These are phyloP conservation scores for Aphodius granarius DNA, from an alignment of 2,888 invertebrate species.

Conservation along the genomic window DNA sequence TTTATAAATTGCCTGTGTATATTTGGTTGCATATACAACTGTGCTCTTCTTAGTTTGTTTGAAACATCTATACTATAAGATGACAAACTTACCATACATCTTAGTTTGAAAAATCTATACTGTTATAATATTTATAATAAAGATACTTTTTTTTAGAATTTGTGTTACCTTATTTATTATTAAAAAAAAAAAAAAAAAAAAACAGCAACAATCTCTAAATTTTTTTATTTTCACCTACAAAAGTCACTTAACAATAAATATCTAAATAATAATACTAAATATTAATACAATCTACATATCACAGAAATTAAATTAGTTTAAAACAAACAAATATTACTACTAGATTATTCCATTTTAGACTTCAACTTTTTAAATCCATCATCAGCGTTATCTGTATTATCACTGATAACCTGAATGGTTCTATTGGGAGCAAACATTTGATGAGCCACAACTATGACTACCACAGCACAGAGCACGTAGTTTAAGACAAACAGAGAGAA, in stretches of 20 bases:
- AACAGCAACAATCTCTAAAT: background rate
- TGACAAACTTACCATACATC: too few relatives aligned
- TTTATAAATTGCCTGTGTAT: too few relatives aligned
- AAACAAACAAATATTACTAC: background rate
- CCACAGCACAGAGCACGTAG: slow-evolving; percentile 60
- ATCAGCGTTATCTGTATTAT: slow-evolving; percentile 27
- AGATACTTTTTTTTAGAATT: too few relatives aligned
- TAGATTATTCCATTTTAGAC: slow-evolving; percentile 39
- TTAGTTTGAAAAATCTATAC: too few relatives aligned
- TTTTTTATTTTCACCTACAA: background rate
- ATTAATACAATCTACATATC: background rate
- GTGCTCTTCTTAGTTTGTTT: too few relatives aligned
- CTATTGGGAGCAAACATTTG: slow-evolving; percentile 55
- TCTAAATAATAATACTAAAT: background rate
- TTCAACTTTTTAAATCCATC: slow-evolving; percentile 34
- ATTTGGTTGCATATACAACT: too few relatives aligned
- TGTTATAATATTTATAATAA: too few relatives aligned
- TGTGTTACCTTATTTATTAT: too few relatives aligned
- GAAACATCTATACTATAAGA: too few relatives aligned
- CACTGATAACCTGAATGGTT: slow-evolving; percentile 54
- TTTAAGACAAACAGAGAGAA: slow-evolving; percentile 63
- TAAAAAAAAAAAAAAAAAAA: background rate
- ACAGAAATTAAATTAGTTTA: background rate
- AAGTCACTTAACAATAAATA: background rate
- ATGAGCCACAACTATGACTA: slow-evolving; percentile 60